Percentiles rank a stretch among this genome's conserved stretches.
Conservation (phyloP, 1,140 invertebrate genomes). For the fruit fly (Drosophila melanogaster) region DNA sequence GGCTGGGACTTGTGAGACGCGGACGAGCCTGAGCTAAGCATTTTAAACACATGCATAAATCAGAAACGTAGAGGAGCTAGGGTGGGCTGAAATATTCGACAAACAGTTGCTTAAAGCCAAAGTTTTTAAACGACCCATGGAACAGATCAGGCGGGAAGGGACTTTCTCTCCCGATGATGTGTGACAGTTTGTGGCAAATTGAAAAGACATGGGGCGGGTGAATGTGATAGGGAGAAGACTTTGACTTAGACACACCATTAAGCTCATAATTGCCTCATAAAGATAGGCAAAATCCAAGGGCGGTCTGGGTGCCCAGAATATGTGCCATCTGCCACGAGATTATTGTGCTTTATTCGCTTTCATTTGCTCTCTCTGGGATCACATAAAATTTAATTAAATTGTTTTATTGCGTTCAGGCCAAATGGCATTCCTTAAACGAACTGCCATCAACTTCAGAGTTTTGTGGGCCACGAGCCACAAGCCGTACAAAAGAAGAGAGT, state of each 20-base stretch:
- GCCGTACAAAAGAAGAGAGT: conserved; percentile 30
- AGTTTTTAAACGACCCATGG: conserved; percentile 29
- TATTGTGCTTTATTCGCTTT: conserved; percentile 76
- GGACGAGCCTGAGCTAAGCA: conserved; percentile 37
- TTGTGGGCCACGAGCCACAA: neutral
- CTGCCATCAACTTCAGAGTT: conserved; percentile 22
- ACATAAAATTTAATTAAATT: conserved; percentile 78
- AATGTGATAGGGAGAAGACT: neutral
- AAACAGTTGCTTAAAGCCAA: conserved; percentile 55
- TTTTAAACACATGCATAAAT: conserved; percentile 65
- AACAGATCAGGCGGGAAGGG: conserved; percentile 19
- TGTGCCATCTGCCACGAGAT: conserved; percentile 61
- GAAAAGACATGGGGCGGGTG: conserved; percentile 24
- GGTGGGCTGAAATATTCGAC: conserved; percentile 40
- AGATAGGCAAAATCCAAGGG: conserved; percentile 20
- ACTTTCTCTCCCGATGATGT: conserved; percentile 41
- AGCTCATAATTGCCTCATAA: conserved; percentile 68
- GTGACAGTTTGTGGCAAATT: conserved; percentile 67
- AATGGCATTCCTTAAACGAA: conserved; percentile 55
- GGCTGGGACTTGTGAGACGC: conserved; percentile 3
- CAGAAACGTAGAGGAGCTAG: conserved; percentile 35
- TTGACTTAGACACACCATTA: conserved; percentile 42
- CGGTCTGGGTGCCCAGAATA: conserved; percentile 7
- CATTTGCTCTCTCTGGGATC: conserved; percentile 62
- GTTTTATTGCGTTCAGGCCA: conserved; percentile 65